Evolutionary conservation across 2,888 invertebrate species (phyloP), one percentile per base, ranked within the genome.

Genomic region (Scaptomyza flava): DNA sequence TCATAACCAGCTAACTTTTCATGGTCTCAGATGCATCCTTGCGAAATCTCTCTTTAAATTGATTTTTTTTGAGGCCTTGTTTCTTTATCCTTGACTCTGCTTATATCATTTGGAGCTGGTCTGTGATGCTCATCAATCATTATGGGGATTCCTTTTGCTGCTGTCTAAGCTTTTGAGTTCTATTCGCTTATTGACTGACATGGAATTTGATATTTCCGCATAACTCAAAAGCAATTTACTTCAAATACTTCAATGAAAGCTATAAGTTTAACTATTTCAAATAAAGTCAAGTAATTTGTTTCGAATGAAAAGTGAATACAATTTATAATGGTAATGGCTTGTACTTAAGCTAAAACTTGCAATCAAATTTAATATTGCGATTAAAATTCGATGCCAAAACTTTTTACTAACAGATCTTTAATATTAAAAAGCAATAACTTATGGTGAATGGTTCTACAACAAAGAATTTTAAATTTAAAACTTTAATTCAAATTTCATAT

Each of bases 111-210:
- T 12, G 2, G 9, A 34, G 9, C 34, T 47, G 27, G 17, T 53
- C 23, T 34, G 6, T 30, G 14, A 1, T 34, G 30, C 36, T 31
- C 68, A 72, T 72, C 72, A 75, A 72, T 69, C 76, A 75, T 63
- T 56, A 45, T 45, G 58, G 52, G 43, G 52, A 41, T 58, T 45
- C 31, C 68, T 38, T 27, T 4, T 23, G 34, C 34, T 23, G 12
- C 51, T 36, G 38, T 7, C 33, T 30, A 33, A 53, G 36, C 36
- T 48, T 30, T 57, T 67, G 14, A 36, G 8, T 38, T 20, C 34
- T 33, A 9, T 30, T 52, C 30, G 20, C 34, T 14, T 36, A 45
- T 31, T 36, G 23, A 72, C 41, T 66, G 59, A 46, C 54, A 51
- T 14, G 47, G 38, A 62, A 68, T 68, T 68, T 59, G 23, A 59